phyloP scores from a whole-genome alignment of 2,797 vertebrate species.

The Nasua narica region DNA sequence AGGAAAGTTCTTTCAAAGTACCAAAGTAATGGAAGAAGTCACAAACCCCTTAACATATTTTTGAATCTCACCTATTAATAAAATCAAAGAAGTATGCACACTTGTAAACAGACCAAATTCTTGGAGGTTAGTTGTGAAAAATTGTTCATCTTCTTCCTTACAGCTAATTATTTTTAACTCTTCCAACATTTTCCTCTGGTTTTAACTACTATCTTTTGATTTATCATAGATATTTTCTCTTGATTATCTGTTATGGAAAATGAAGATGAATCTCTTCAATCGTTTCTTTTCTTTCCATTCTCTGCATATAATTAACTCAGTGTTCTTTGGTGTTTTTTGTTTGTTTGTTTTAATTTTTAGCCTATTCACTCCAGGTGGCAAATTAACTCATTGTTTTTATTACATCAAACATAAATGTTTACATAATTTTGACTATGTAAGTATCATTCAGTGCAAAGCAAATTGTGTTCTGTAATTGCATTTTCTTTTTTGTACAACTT shows the following conservation, averaged over 20 bases:
- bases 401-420: background rate
- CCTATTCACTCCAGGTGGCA: background rate
- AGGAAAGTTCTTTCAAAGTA: background rate
- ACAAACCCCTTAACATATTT: background rate
- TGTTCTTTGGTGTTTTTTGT: background rate
- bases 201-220: background rate
- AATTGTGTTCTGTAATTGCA: background rate
- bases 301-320: background rate
- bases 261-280: background rate
- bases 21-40: background rate
- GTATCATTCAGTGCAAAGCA: background rate
- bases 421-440: background rate
- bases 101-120: background rate
- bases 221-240: background rate
- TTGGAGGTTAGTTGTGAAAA: background rate
- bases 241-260: background rate
- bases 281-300: background rate
- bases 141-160: background rate
- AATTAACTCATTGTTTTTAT: background rate
- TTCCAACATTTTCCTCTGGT: background rate
- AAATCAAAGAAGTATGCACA: background rate
- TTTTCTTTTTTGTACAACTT: background rate
- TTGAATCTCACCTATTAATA: background rate
- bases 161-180: background rate
- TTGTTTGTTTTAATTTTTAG: background rate